phyloP scores from a whole-genome alignment of 2,113 vertebrate genomes.

The Ancistrus triradiatus region DNA sequence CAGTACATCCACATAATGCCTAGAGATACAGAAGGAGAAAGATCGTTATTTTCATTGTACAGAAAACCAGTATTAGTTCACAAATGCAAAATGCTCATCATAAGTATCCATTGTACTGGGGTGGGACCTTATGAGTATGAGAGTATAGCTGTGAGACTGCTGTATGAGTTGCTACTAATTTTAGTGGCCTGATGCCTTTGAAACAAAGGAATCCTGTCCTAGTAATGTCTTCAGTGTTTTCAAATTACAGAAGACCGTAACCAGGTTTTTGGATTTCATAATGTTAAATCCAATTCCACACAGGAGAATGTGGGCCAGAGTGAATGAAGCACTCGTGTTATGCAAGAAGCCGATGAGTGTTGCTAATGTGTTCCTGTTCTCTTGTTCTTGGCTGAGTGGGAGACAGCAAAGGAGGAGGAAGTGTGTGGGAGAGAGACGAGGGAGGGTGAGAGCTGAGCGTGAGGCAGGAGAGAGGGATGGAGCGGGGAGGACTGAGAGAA shows the following conservation, averaged over 20 bases:
- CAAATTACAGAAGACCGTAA: neutral
- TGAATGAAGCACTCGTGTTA: slow-evolving; percentile 31
- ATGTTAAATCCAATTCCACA: neutral
- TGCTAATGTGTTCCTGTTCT: slow-evolving; percentile 38
- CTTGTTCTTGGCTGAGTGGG: slow-evolving; percentile 38
- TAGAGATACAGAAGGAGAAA: slow-evolving; percentile 53
- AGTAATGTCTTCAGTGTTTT: neutral
- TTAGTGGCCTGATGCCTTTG: neutral
- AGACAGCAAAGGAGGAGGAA: slow-evolving; percentile 6
- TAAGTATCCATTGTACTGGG: too few species aligned
- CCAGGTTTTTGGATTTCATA: neutral
- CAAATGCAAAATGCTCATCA: too few species aligned
- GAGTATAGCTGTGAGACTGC: neutral
- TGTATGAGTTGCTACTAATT: neutral
- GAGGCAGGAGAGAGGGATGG: slow-evolving; percentile 25
- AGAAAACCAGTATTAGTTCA: neutral
- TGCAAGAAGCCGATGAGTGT: slow-evolving; percentile 15
- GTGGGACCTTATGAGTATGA: too few species aligned
- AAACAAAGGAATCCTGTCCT: neutral
- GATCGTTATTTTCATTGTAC: too few species aligned
- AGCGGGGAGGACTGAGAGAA: neutral
- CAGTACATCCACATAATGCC: slow-evolving; percentile 95
- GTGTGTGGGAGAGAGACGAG: slow-evolving; percentile 22
- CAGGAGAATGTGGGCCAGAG: slow-evolving; percentile 30
- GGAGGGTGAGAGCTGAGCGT: slow-evolving; percentile 48